Evolutionary conservation across 2,888 invertebrate genomes (phyloP).

Genomic region (Drosophila mimica): DNA sequence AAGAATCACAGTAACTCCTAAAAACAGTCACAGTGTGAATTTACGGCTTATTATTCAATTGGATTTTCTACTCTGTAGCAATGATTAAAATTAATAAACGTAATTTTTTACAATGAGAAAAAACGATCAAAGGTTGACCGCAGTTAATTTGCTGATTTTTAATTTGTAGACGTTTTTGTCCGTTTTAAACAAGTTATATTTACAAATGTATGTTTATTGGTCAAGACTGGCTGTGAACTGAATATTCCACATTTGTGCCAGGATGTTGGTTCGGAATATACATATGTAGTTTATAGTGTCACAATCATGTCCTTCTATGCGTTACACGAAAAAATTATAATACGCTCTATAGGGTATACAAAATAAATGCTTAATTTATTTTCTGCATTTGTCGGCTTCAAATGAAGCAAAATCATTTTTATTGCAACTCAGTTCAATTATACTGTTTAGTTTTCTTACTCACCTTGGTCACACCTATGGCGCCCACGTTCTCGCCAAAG

Average conservation of each 20-base stretch:
- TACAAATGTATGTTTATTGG: background rate
- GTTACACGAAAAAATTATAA: too few relatives aligned
- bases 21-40: background rate
- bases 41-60: background rate
- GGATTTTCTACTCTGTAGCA: background rate
- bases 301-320: background rate
- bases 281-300: background rate
- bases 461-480: constrained; percentile 94
- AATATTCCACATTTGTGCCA: background rate
- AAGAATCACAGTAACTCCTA: background rate
- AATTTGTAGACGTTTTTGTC: background rate
- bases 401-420: background rate
- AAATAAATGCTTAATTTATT: background rate
- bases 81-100: background rate
- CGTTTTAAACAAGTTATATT: background rate
- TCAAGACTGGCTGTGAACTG: background rate
- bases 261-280: background rate
- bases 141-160: background rate
- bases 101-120: background rate
- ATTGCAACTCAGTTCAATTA: background rate
- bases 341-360: too few relatives aligned
- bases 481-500: constrained; percentile 95
- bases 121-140: background rate
- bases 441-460: background rate
- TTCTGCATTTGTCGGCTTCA: background rate